Evolutionary conservation across 2,888 invertebrate species (phyloP), one percentile per base, ranked within the genome.

Genomic region (Pandemis heparana): DNA sequence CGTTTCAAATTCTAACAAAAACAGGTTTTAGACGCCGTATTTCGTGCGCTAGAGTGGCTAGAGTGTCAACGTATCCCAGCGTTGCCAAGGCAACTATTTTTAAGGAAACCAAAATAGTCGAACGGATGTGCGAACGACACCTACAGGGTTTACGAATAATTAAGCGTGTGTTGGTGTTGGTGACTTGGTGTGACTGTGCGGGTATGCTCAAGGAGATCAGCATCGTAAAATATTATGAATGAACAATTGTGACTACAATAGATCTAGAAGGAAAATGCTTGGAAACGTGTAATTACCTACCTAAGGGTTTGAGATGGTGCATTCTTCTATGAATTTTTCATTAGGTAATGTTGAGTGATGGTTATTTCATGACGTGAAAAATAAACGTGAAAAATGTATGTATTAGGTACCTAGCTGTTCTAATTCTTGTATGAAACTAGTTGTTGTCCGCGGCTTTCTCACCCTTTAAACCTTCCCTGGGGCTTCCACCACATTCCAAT

Each of bases 151-250:
- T 59, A 8, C 6, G 51, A 51, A 51, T 51, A 18, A 53, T 46
- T 39, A 60, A 46, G 63, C 18, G 41, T 73, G 74, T 69, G 68
- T 74, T 67, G 71, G 71, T 71, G 71, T 65, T 10, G 14, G 16
- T n/a, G 71, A 66, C 65, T 65, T 10, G 14, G 16, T n/a, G 39
- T 63, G 71, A 64, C 23, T 32, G 23, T 32, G 23, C 23, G 68
- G 73, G 63, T 68, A 60, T 74, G 77, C 79, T 85, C 88, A 89
- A 89, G 88, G 88, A 83, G 84, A 82, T 73, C 85, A 51, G 66
- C 82, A 84, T 84, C 79, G 84, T 87, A 86, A 87, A 85, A 79
- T 38, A 32, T 39, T 41, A 62, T 43, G 18, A 62, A 62, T 62
- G 60, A n/a, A 38, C 38, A 38, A 32, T 38, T 61, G 61, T n/a